Base-by-base conservation (phyloP, 2,888 invertebrate species). In the Caenorhabditis parvicauda region DNA sequence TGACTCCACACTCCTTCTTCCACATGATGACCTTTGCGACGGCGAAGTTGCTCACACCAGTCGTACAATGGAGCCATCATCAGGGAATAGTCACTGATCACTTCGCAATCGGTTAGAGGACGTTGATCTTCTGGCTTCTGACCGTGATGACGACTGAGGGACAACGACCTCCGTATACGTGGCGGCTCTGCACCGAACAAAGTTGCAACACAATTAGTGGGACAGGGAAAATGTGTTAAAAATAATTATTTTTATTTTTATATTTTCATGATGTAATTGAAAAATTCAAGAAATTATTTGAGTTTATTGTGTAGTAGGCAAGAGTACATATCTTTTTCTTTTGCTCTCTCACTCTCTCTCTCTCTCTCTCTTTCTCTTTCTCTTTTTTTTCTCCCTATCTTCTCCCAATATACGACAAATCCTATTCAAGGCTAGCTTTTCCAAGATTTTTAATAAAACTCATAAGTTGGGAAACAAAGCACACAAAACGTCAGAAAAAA, bases 1-100 rank as follows among this genome's bases (percentile, higher is more conserved):
- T 58, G 56, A 44, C 62, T 55, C 69, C 60, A 66, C 49, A 61
- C 66, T 17, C 63, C 61, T 32, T 67, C 64, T 21, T 57, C 62
- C 19, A 61, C 49, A 14, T 57, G 63, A 22, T 54, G 54, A 39
- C 48, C 58, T 37, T 69, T 62, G 46, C 59, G 52, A 44, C 47
- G 56, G 21, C 64, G 52, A 64, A 75, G 58, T 45, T 70, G 56
- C 39, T 73, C 75, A 46, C 70, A 69, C 78, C 78, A 78, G 41
- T 77, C 67, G 46, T 74, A 69, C 48, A 78, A 59, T 17, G 78
- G 78, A 47, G 75, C 77, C 63, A 79, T 70, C 78, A 78, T 74
- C 42, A 76, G 62, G 22, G 62, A 63, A 53, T 74, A 75, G 64
- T 78, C 77, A 51, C 63, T 58, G n/a, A 61, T 59, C 38, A 64